Evolutionary conservation across 2,797 vertebrate genomes (phyloP).

Genomic region (Tympanoctomys barrerae): DNA sequence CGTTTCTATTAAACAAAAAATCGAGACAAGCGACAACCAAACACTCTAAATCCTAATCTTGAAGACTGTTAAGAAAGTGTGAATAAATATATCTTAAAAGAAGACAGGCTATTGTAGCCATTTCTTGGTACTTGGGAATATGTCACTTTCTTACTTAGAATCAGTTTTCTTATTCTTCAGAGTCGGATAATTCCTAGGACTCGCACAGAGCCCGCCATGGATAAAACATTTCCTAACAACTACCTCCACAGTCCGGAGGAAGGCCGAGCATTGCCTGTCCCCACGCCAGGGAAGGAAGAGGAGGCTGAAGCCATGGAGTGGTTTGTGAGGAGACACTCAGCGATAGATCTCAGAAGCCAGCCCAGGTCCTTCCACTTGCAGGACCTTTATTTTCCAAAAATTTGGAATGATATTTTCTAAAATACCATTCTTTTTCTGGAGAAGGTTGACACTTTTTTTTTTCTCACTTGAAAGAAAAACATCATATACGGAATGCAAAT

Average conservation of each 20-base stretch:
- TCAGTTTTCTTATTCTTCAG: not conserved
- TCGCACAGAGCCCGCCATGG: not conserved
- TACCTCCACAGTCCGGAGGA: not conserved
- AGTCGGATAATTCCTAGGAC: not conserved
- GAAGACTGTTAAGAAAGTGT: not conserved
- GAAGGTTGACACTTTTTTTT: not conserved
- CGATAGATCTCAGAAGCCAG: not conserved
- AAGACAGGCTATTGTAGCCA: not conserved
- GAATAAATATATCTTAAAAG: not conserved
- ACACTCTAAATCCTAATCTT: not conserved
- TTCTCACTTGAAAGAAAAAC: conserved; percentile 14
- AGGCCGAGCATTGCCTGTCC: not conserved
- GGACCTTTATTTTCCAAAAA: not conserved
- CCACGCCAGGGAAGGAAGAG: not conserved
- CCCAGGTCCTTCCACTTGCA: not conserved
- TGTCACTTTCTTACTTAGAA: not conserved
- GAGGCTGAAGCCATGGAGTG: not conserved
- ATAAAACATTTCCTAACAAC: not conserved
- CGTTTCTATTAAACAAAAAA: not conserved
- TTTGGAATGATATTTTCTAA: not conserved
- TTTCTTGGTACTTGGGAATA: not conserved
- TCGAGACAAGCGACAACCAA: not conserved
- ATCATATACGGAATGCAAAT: conserved; percentile 51
- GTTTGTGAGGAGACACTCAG: not conserved
- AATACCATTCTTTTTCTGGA: not conserved